A percentile compares a stretch with the other conserved stretches of the same genome.
Conservation (phyloP, 2,113 vertebrate species). For the Enhydra lutris region DNA sequence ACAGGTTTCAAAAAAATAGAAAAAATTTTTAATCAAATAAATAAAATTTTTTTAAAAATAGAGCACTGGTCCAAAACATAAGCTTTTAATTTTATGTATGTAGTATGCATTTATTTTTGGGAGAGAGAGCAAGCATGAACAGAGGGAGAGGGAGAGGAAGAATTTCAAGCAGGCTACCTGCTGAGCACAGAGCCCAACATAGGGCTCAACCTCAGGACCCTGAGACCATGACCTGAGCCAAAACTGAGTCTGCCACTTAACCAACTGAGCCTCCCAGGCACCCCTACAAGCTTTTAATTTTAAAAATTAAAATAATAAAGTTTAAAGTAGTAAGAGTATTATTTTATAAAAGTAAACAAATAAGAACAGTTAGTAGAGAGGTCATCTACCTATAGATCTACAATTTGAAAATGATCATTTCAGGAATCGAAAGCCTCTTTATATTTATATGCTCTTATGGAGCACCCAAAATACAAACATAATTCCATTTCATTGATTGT, state of each 20-base stretch:
- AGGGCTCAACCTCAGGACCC: background rate
- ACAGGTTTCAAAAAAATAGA: background rate
- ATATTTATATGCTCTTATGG: background rate
- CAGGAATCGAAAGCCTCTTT: background rate
- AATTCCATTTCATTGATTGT: background rate
- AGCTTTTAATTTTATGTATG: background rate
- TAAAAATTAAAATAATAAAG: background rate
- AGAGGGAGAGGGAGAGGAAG: background rate
- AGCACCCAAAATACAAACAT: background rate
- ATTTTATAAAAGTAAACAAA: slow-evolving; percentile 18
- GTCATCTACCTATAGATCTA: background rate
- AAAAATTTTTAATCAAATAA: background rate
- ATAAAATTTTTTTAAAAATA: background rate
- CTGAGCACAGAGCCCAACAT: background rate
- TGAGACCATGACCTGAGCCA: background rate
- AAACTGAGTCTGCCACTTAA: background rate
- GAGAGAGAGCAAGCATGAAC: background rate
- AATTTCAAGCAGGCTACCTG: background rate
- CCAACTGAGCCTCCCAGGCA: background rate
- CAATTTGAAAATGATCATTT: background rate
- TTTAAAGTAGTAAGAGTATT: background rate
- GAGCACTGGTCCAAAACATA: background rate
- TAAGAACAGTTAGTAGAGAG: background rate
- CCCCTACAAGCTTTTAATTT: background rate
- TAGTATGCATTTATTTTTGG: background rate